Conservation (phyloP, 1,140 invertebrate species). For the Hylyphantes graminicola region DNA sequence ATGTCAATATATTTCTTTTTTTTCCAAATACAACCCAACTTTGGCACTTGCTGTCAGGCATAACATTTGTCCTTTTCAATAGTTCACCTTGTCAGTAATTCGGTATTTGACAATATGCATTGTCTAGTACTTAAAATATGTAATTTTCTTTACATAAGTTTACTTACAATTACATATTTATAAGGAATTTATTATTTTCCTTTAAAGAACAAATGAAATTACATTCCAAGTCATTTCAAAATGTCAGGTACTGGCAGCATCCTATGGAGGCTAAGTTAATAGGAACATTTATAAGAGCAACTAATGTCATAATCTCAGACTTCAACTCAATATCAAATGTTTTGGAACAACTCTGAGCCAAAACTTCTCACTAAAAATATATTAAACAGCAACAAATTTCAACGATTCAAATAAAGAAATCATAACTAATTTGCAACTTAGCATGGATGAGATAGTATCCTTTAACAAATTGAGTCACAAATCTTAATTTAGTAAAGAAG, state of each 20-base stretch:
- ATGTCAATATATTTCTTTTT: not conserved
- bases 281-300: slow-evolving; percentile 60
- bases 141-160: slow-evolving; percentile 14
- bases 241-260: slow-evolving; percentile 60
- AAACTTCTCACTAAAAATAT: too few species aligned
- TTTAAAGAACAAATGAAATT: slow-evolving; percentile 32
- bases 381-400: too few species aligned
- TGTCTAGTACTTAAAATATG: slow-evolving; percentile 49
- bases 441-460: not conserved
- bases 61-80: slow-evolving; percentile 35
- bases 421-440: not conserved
- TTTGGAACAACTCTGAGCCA: slow-evolving; percentile 1
- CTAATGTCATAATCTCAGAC: slow-evolving; percentile 57
- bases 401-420: not conserved
- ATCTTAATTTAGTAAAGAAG: not conserved
- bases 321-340: slow-evolving; percentile 41
- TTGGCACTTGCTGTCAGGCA: slow-evolving; percentile 56
- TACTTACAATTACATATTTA: slow-evolving; percentile 28
- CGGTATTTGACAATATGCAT: slow-evolving; percentile 44
- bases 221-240: slow-evolving; percentile 54
- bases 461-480: too few species aligned
- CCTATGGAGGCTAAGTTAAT: slow-evolving; percentile 53
- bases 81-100: slow-evolving; percentile 48
- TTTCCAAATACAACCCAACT: slow-evolving; percentile 45
- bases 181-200: not conserved